Evolutionary conservation across 2,113 vertebrate genomes (phyloP), one percentile per base, ranked within the genome.

Genomic region (Varanus salvator): DNA sequence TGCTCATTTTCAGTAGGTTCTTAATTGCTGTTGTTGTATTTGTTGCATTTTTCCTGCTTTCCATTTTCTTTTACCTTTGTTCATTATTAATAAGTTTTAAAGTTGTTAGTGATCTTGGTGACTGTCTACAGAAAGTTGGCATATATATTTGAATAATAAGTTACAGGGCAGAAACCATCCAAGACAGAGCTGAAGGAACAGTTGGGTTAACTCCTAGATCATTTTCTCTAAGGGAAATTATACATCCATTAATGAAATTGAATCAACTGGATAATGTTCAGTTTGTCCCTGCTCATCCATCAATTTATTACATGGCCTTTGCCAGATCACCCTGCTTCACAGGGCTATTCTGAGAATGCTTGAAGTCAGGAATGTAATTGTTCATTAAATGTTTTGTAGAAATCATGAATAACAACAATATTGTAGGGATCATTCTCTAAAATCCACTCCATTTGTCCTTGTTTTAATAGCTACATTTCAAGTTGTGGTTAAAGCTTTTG

Each of bases 401-500:
- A 85, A 34, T 8, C n/a, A 71, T 38, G 60, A 83, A 74, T 52
- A 75, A 75, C n/a, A 27, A 23, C 74, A 68, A 78, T 38, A 54
- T 69, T 69, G 48, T 48, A 14, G 19, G 48, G 80, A 52, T 69
- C 11, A 19, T 21, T 21, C 17, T 54, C 17, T 23, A 44, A 77
- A 71, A 85, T 57, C 83, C 64, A 54, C 50, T 85, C 34, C 14
- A 3, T 60, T 78, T 57, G 48, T 80, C 23, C 48, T 80, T 85
- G 44, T 50, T 38, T 34, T 85, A 57, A 80, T 71, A 85, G 64
- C 75, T 15, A 15, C 75, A 80, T 15, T 90, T 90, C 64, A 90
- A 80, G 64, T 80, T 80, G 75, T 29, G 75, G 27, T 85, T 71
- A 90, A 90, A 80, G 66, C 83, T 90, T 82, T 87, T 87, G 77